Base-by-base conservation (phyloP, 2,113 vertebrate species). In the Brevimyrus niger region DNA sequence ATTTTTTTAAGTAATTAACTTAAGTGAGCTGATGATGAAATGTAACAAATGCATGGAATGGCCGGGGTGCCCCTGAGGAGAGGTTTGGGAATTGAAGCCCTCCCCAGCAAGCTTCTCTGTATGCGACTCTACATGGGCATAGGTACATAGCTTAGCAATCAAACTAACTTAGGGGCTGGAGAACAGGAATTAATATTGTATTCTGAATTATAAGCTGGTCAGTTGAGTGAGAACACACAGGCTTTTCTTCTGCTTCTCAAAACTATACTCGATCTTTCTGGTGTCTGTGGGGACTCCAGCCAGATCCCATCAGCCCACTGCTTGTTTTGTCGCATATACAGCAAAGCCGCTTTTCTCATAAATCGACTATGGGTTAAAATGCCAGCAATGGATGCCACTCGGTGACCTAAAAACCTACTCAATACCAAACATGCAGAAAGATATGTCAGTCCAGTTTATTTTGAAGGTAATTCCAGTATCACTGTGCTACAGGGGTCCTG, bases 391-490 rank as follows among this genome's bases (percentile, higher is more conserved):
- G 35, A 35, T 80, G 35, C 35, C 17, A 4, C 35, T 76, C 13
- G 4, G 69, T 76, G 31, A 76, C 27, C 8, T 47, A 9, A 61
- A 58, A 61, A n/a, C 55, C 4, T 84, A 8, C 82, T 85, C 19
- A 10, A 19, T 85, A 44, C 21, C 82, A 85, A 47, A 85, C 82
- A 13, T 21, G 23, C 35, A 2, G 19, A 85, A 44, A 23, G 10
- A 11, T 47, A 84, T 85, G 47, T 86, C 83, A 48, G 83, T 50
- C 44, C n/a, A 48, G 83, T 31, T 86, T 86, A 86, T 86, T 86
- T 31, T 86, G 23, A 27, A 86, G 47, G 47, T 11, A 48, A 47
- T 50, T 86, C 83, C 47, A 21, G 23, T 19, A 48, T 19, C 83
- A n/a, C 46, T 84, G 82, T 50, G 44, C 10, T 47, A 27, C 83